Base-by-base conservation (phyloP, 2,113 vertebrate genomes). In the Naja naja region DNA sequence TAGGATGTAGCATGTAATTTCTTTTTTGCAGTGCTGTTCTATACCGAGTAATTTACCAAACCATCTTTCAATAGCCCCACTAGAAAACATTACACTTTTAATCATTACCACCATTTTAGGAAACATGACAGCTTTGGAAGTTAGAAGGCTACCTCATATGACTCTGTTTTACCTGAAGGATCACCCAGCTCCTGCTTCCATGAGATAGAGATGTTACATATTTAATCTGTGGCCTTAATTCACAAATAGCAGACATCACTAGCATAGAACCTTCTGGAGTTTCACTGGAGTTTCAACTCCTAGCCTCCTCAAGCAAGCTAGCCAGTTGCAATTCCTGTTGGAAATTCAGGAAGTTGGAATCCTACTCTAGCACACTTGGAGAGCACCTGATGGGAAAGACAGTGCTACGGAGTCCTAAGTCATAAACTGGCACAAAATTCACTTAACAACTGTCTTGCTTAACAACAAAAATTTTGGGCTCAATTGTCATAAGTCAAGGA, bases 1-100 rank as follows among this genome's bases (percentile, higher is more conserved):
- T 94, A 95, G 94, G 92, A 49, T 0, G 39, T 90, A 93, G 20
- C 1, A 93, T 93, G 95, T 93, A 91, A 93, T 95, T 94, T 91
- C 85, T 5, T 0, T 0, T 88, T 91, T 91, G 39, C 5, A 91
- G 9, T 85, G 93, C 91, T 94, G 94, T 92, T 90, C 87, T 5
- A 43, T 95, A 54, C 54, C 56, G 92, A 87, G 18, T 81, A 43
- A 43, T 81, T 81, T 81, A 81, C 34, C 7, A 39, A 43, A 34
- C 34, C 10, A 9, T 81, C 74, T 81, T 81, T 81, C 74, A 81
- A 81, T 81, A 81, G 18, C 34, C 34, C 34, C 74, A 81, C 20
- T 81, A 7, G 34, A 81, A 81, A 81, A 43, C 34, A 81, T 81
- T 43, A 81, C 34, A 20, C 18, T 81, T 81, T 81, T 43, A 43